These are phyloP conservation scores for Taenaris catops DNA, from an alignment of 2,888 invertebrate genomes.

Conservation along the genomic window DNA sequence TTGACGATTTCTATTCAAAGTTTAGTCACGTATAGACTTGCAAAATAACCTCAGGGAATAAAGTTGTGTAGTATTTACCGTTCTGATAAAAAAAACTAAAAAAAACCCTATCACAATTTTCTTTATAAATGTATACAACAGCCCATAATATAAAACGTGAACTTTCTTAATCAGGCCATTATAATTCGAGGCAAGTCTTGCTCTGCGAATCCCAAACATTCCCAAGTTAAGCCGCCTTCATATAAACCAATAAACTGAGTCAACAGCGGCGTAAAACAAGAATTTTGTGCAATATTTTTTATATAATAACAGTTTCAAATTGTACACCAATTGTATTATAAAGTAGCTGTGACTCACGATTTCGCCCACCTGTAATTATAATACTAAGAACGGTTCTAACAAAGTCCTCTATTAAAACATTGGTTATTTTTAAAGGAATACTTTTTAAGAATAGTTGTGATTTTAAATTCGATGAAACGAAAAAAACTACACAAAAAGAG, in stretches of 20 bases:
- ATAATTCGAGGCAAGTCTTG: constrained; percentile 51
- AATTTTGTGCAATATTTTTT: no score
- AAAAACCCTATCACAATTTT: constrained; percentile 4
- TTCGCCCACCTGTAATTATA: no score
- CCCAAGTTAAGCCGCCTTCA: constrained; percentile 14
- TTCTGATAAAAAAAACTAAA: constrained; percentile 1
- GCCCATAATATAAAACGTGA: constrained; percentile 37
- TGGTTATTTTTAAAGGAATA: no score
- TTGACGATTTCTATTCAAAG: not conserved
- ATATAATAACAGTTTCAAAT: no score
- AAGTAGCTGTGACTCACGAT: no score
- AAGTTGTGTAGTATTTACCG: constrained; percentile 6
- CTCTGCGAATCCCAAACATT: constrained; percentile 12
- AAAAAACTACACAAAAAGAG: no score
- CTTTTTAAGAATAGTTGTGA: no score
- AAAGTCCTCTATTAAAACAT: no score
- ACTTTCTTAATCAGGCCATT: constrained; percentile 65
- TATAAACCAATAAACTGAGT: constrained; percentile 12
- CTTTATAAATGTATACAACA: constrained; percentile 17
- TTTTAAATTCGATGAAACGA: no score
- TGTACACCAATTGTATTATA: no score
- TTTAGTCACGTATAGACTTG: constrained; percentile 1
- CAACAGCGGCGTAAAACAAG: no score
- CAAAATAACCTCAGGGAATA: constrained; percentile 1
- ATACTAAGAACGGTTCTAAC: no score